Base-by-base conservation (phyloP, 1,140 invertebrate species). In the Drosophila navojoa region DNA sequence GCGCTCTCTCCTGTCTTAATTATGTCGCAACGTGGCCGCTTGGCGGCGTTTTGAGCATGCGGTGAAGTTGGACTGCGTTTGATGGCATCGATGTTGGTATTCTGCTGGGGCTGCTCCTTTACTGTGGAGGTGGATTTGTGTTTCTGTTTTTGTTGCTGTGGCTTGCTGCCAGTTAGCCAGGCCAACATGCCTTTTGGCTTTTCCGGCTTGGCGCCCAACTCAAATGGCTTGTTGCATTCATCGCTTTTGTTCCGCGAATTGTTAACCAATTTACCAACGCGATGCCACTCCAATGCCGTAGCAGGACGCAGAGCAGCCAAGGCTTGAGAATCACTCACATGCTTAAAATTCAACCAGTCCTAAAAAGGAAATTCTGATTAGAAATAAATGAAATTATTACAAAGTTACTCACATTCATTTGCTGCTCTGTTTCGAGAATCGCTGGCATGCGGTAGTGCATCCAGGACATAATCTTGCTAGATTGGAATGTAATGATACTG, bases 371-470 rank as follows among this genome's bases (percentile, higher is more conserved):
- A 4, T 42, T 27, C 7, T 27, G 10, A 44, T 3, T 25, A 57
- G 7, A 25, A 27, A 16, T 58, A 11, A 3, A 58, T 16, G 1
- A 6, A 11, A 2, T 13, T 5, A 9, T 5, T 27, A 6, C 9
- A 38, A 11, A 38, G 15, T 13, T 29, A 84, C 91, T 92, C 91
- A 95, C 95, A 72, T 94, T 91, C 73, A 96, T 93, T 92, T 96
- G 94, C 90, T 96, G 92, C 29, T 95, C 94, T 50, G 93, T 94
- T 29, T 95, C 94, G 19, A 97, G 92, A 81, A 97, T 94, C 32
- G 96, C 95, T 58, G 97, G 97, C 94, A 96, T 96, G 86, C 97
- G 93, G 81, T 97, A 94, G 93, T 98, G 96, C 50, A 97, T 92
- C 94, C 95, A 96, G 32, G 94, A 93, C 50, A 97, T 91, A 11